Percentiles rank a stretch among this genome's conserved stretches.
Conservation (phyloP, 2,797 vertebrate genomes). For the Danio tinwini region DNA sequence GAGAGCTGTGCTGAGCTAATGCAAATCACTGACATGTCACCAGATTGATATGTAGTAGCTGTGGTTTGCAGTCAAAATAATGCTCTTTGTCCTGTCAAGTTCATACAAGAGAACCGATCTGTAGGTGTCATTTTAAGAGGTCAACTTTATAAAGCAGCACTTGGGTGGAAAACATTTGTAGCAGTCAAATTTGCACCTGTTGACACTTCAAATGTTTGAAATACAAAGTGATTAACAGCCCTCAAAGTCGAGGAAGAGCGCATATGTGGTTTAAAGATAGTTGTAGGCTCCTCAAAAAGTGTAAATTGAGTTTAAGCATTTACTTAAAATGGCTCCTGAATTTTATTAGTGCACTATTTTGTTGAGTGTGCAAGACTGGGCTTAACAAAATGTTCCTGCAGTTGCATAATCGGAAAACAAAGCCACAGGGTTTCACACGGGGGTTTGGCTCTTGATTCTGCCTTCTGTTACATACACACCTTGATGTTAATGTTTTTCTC, state of each 20-base stretch:
- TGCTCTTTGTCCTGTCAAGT: slow-evolving; percentile 1
- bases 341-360: neutral
- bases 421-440: neutral
- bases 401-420: slow-evolving; percentile 14
- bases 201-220: neutral
- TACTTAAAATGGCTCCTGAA: neutral
- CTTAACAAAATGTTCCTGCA: slow-evolving; percentile 24
- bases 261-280: neutral
- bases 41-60: neutral
- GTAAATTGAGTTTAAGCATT: neutral
- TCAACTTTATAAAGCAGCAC: neutral
- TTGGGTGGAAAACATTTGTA: neutral
- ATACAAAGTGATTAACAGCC: neutral
- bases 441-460: neutral
- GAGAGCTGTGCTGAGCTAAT: slow-evolving; percentile 18
- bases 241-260: no score
- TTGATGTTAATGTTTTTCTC: neutral
- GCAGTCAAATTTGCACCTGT: neutral
- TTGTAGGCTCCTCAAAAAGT: neutral
- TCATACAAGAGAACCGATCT: no score
- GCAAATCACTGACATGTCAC: slow-evolving; percentile 13
- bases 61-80: neutral
- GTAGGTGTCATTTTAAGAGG: slow-evolving; percentile 34
- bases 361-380: neutral
- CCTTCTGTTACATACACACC: neutral